Percentiles rank a stretch among this genome's conserved stretches.
Conservation (phyloP, 2,113 vertebrate species). For the Corythornis cristatus region DNA sequence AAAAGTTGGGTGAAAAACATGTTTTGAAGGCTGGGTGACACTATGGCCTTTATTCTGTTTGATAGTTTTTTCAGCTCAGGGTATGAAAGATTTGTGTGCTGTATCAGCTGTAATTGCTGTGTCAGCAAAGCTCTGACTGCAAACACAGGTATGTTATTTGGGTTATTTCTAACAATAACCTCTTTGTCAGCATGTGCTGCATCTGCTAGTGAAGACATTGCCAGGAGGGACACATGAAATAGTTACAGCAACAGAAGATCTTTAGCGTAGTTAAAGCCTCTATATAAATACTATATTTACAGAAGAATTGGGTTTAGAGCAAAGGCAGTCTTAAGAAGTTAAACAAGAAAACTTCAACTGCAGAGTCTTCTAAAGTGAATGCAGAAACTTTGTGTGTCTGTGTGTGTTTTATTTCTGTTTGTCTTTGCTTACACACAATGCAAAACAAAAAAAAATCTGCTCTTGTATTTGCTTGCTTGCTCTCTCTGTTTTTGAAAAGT, state of each 20-base stretch:
- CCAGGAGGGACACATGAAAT: background rate
- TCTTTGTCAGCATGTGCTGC: background rate
- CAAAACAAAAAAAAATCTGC: background rate
- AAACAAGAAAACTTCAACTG: background rate
- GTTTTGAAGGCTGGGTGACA: background rate
- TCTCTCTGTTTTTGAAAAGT: background rate
- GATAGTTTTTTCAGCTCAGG: background rate
- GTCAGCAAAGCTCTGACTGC: background rate
- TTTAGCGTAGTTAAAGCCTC: background rate
- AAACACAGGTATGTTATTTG: constrained; percentile 17
- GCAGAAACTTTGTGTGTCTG: background rate
- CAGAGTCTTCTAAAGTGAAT: background rate
- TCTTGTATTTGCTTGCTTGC: background rate
- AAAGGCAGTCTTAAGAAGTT: background rate
- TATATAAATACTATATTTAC: background rate
- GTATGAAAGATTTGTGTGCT: background rate
- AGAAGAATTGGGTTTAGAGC: background rate
- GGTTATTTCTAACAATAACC: background rate
- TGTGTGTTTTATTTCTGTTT: background rate
- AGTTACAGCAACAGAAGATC: background rate
- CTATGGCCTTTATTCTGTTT: background rate
- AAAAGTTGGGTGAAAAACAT: background rate
- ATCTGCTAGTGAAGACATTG: background rate
- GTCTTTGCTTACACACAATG: background rate
- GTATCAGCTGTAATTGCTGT: background rate